Conservation (phyloP, 2,797 vertebrate genomes). For the Denticeps clupeoides region DNA sequence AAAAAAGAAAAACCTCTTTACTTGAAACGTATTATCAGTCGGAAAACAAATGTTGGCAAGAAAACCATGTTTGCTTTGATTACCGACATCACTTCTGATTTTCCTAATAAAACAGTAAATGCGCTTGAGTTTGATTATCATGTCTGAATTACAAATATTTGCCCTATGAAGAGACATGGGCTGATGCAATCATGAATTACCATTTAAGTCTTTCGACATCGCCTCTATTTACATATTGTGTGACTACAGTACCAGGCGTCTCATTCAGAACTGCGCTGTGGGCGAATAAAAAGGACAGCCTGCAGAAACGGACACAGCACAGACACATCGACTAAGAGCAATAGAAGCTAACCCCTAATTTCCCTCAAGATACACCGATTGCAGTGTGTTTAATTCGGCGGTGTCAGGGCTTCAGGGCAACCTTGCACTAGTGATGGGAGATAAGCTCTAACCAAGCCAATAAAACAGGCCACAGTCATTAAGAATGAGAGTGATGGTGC, state of each 20-base stretch:
- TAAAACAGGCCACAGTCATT: too few species aligned
- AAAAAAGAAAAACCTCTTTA: conserved; percentile 36
- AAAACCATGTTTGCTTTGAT: conserved; percentile 26
- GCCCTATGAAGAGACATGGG: conserved; percentile 9
- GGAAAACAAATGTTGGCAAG: conserved; percentile 18
- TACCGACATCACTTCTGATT: conserved; percentile 20
- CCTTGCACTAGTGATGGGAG: conserved; percentile 61
- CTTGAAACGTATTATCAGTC: conserved; percentile 40
- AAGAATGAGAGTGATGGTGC: too few species aligned
- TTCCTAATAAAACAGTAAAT: conserved; percentile 31
- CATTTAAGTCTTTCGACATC: neutral
- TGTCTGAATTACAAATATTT: conserved; percentile 22
- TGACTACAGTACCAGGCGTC: conserved; percentile 29
- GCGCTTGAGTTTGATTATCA: conserved; percentile 16
- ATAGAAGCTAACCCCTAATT: conserved; percentile 9
- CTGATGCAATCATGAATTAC: conserved; percentile 8
- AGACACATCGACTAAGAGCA: conserved; percentile 36
- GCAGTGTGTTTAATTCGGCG: conserved; percentile 48
- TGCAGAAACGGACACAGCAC: conserved; percentile 5
- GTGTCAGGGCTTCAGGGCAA: conserved; percentile 64
- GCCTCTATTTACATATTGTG: conserved; percentile 6
- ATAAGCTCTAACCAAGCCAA: conserved; percentile 50
- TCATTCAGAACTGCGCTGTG: conserved; percentile 33
- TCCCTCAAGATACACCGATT: conserved; percentile 48
- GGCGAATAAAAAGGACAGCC: conserved; percentile 22